A percentile compares a stretch with the other conserved stretches of the same genome.
These are phyloP conservation scores for Ciconia stormi DNA, from an alignment of 2,113 vertebrate species.

Conservation along the genomic window DNA sequence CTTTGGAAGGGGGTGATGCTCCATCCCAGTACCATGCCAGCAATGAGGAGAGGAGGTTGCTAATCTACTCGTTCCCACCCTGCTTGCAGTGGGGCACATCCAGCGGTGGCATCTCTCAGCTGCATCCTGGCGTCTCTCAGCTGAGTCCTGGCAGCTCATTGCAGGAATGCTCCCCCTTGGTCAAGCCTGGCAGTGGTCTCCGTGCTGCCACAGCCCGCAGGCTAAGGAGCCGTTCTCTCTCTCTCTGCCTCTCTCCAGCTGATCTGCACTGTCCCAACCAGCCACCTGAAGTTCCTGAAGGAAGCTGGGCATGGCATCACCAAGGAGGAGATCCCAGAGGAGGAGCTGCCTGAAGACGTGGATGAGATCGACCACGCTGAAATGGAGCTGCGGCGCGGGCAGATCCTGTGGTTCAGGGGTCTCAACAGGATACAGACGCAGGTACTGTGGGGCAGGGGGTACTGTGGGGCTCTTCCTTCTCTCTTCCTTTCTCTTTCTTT, in stretches of 20 bases:
- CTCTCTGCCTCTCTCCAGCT: conserved; percentile 53
- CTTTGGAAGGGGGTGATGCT: not conserved
- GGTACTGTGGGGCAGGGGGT: conserved; percentile 73
- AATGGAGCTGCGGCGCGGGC: conserved; percentile 93
- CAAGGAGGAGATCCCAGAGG: conserved; percentile 89
- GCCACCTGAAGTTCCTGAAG: conserved; percentile 93
- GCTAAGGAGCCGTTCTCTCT: not conserved
- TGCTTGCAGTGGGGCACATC: not conserved
- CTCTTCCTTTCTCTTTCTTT: not conserved
- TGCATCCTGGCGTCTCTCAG: not conserved
- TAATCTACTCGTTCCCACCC: rapidly evolving
- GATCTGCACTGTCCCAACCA: conserved; percentile 88
- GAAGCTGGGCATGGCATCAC: conserved; percentile 91
- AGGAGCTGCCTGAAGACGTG: conserved; percentile 83
- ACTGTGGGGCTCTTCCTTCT: not conserved
- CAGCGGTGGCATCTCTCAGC: not conserved
- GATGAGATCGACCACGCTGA: conserved; percentile 96
- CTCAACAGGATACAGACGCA: conserved; percentile 99
- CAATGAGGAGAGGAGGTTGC: not conserved
- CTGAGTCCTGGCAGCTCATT: not conserved
- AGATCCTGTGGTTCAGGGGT: conserved; percentile 98
- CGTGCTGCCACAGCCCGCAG: not conserved
- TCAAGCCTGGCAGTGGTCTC: not conserved
- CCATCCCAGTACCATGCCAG: not conserved
- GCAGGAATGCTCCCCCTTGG: not conserved